Percentiles rank a stretch among this genome's conserved stretches.
Conservation (phyloP, 1,140 invertebrate genomes). For the Ruditapes philippinarum region DNA sequence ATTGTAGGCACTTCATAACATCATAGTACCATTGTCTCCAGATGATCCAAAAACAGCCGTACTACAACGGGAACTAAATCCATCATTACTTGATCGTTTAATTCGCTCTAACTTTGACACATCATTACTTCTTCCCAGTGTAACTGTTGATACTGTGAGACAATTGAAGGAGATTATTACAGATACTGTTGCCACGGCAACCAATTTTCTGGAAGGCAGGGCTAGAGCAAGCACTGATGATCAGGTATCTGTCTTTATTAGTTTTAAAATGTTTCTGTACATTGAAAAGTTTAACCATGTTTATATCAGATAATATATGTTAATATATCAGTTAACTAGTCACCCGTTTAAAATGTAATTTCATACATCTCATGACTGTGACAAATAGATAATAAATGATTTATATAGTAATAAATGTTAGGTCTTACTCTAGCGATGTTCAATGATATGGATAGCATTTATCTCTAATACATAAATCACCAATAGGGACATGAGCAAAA, state of each 20-base stretch:
- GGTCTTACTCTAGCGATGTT: too few relatives aligned
- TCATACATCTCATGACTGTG: too few relatives aligned
- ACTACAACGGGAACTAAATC: conserved; percentile 69
- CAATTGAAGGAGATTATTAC: conserved; percentile 76
- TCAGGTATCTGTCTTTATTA: background rate
- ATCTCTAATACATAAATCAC: too few relatives aligned
- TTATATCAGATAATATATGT: too few relatives aligned
- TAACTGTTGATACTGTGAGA: conserved; percentile 70
- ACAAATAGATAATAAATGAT: too few relatives aligned
- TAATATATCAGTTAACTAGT: too few relatives aligned
- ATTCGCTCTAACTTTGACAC: conserved; percentile 77
- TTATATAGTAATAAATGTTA: too few relatives aligned
- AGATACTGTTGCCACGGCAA: conserved; percentile 73
- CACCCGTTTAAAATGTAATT: too few relatives aligned
- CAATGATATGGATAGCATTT: too few relatives aligned
- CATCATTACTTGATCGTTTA: conserved; percentile 71
- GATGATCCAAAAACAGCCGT: conserved; percentile 76
- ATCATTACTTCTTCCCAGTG: conserved; percentile 67
- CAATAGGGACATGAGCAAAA: too few relatives aligned
- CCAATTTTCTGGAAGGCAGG: conserved; percentile 68
- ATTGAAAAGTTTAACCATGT: too few relatives aligned
- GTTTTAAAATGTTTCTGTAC: too few relatives aligned
- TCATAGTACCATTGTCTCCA: conserved; percentile 75
- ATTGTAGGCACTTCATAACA: conserved; percentile 79
- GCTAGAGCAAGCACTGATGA: conserved; percentile 27